Evolutionary conservation across 1,140 invertebrate species (phyloP).

Genomic region (Drosophila pandora): DNA sequence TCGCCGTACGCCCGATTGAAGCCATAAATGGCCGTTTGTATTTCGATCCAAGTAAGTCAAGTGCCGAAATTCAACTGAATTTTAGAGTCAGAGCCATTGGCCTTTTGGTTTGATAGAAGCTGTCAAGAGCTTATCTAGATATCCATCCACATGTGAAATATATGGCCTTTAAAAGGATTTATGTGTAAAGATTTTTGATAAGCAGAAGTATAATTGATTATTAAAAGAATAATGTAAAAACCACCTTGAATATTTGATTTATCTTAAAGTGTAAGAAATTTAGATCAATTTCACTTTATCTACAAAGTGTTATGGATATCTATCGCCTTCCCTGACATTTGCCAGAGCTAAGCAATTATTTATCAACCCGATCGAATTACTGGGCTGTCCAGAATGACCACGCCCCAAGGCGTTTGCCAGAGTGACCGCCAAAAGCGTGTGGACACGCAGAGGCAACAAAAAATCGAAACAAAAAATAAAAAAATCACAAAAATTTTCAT

Average conservation of each 20-base stretch:
- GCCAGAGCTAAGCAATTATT: constrained; percentile 26
- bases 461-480: not conserved
- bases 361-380: constrained; percentile 45
- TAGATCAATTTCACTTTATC: too few species aligned
- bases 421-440: constrained; percentile 68
- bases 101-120: constrained; percentile 43
- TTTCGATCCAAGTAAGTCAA: constrained; percentile 54
- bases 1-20: constrained; percentile 35
- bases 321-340: constrained; percentile 5
- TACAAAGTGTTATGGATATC: not conserved
- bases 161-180: not conserved
- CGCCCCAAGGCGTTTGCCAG: constrained; percentile 24
- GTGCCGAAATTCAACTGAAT: constrained; percentile 71
- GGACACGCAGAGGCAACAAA: constrained; percentile 62
- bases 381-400: constrained; percentile 51
- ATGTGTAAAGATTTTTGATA: not conserved
- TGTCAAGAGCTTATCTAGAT: constrained; percentile 30
- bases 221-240: not conserved
- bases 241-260: too few species aligned
- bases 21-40: constrained; percentile 37
- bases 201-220: not conserved
- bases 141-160: constrained; percentile 11
- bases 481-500: constrained; percentile 59
- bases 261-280: too few species aligned
- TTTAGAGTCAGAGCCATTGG: constrained; percentile 25